Conservation (phyloP, 2,888 invertebrate species). For the Troglohyphantes excavatus region DNA sequence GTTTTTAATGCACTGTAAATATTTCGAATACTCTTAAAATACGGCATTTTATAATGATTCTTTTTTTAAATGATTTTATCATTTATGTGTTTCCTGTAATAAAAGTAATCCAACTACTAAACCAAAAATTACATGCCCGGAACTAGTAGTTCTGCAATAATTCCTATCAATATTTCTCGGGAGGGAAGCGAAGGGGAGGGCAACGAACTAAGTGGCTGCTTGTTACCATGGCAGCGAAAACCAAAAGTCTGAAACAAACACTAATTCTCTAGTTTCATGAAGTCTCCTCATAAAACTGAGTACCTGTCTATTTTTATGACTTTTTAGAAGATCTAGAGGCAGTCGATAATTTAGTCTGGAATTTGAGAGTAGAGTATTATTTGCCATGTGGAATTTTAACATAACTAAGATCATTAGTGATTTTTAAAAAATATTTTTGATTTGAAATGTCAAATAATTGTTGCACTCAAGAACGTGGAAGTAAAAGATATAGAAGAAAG, state of each 20-base stretch:
- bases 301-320: conserved; percentile 27
- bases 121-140: too few species aligned
- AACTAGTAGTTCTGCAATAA: too few species aligned
- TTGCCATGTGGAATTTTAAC: neutral
- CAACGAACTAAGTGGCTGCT: conserved; percentile 21
- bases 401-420: too few species aligned
- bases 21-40: too few species aligned
- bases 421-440: neutral
- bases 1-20: too few species aligned
- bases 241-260: conserved; percentile 33
- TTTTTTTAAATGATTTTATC: too few species aligned
- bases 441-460: neutral
- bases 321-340: neutral
- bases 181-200: neutral
- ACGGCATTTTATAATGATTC: too few species aligned
- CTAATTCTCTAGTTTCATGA: conserved; percentile 32
- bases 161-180: neutral
- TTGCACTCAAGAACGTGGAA: too few species aligned
- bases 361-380: neutral
- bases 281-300: neutral
- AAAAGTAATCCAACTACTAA: too few species aligned
- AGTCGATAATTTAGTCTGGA: neutral
- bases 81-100: too few species aligned
- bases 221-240: conserved; percentile 38
- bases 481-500: too few species aligned